These are phyloP conservation scores for Anguilla obscura DNA, from an alignment of 2,797 vertebrate genomes.

Conservation along the genomic window DNA sequence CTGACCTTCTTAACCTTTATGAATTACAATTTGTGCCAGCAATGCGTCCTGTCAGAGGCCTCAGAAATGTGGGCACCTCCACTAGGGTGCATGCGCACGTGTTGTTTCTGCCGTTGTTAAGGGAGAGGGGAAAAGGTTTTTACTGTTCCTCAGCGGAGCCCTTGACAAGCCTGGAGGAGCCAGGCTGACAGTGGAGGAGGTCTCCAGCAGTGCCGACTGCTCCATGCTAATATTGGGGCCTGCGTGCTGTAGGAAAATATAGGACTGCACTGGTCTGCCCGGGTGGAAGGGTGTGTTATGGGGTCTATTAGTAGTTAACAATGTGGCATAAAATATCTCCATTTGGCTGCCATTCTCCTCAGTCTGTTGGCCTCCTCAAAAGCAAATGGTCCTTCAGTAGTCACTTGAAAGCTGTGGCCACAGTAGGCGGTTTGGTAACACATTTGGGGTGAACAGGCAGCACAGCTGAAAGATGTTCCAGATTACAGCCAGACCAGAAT, in stretches of 20 bases:
- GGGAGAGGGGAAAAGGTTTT: conserved; percentile 77
- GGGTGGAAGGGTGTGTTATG: conserved; percentile 44
- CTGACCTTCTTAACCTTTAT: conserved; percentile 87
- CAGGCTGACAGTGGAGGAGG: conserved; percentile 76
- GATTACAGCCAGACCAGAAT: conserved; percentile 45
- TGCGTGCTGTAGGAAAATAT: conserved; percentile 63
- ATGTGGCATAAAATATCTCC: neutral
- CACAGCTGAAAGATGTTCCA: conserved; percentile 57
- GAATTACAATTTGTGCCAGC: conserved; percentile 87
- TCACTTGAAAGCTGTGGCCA: neutral
- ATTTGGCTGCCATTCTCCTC: neutral
- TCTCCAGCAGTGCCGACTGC: conserved; percentile 69
- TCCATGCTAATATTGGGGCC: conserved; percentile 69
- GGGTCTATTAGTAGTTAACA: conserved; percentile 37
- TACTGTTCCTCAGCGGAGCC: conserved; percentile 76
- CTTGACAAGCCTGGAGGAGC: conserved; percentile 78
- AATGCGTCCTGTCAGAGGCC: conserved; percentile 83
- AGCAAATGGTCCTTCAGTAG: neutral
- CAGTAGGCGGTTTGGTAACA: neutral
- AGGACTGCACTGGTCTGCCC: conserved; percentile 50
- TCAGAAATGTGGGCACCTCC: conserved; percentile 79
- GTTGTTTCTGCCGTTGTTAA: conserved; percentile 79
- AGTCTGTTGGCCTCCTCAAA: neutral
- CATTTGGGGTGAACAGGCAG: conserved; percentile 32
- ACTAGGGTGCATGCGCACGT: conserved; percentile 66